Evolutionary conservation across 1,140 invertebrate species (phyloP).

Genomic region (Calycopis cecrops): DNA sequence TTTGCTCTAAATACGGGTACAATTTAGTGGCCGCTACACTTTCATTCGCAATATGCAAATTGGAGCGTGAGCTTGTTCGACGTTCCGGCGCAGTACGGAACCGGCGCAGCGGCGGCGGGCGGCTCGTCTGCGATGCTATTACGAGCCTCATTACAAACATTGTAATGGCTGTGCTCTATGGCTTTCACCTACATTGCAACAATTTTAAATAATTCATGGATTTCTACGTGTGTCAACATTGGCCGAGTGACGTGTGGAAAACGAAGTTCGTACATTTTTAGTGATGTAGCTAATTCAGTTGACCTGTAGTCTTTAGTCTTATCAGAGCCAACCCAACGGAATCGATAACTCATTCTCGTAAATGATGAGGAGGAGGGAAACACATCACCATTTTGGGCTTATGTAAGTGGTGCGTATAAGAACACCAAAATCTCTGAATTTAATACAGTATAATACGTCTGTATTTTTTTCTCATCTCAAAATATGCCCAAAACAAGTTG

Average conservation of each 20-base stretch:
- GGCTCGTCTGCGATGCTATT: constrained; percentile 39
- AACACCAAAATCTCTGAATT: too few relatives aligned
- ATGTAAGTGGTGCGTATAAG: too few relatives aligned
- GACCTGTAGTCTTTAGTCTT: too few relatives aligned
- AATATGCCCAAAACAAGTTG: too few relatives aligned
- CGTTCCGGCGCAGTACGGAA: background rate
- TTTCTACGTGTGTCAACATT: constrained; percentile 22
- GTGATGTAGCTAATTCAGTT: constrained; percentile 15
- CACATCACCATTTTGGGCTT: too few relatives aligned
- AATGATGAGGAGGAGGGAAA: too few relatives aligned
- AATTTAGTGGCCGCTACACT: constrained; percentile 51
- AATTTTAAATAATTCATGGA: constrained; percentile 38
- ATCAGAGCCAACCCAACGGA: too few relatives aligned
- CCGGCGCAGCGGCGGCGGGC: constrained; percentile 31
- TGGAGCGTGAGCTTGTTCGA: constrained; percentile 51
- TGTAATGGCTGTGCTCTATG: constrained; percentile 42
- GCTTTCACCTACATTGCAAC: constrained; percentile 54
- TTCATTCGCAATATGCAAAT: constrained; percentile 63
- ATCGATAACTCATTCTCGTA: too few relatives aligned
- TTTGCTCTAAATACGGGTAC: constrained; percentile 41
- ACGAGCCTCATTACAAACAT: constrained; percentile 40
- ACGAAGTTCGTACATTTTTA: constrained; percentile 38
- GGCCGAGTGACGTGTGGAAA: constrained; percentile 40
- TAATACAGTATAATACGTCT: too few relatives aligned
- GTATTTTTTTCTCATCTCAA: too few relatives aligned